A percentile compares a stretch with the other conserved stretches of the same genome.
These are phyloP conservation scores for Amyelois transitella DNA, from an alignment of 1,140 invertebrate genomes.

Conservation along the genomic window DNA sequence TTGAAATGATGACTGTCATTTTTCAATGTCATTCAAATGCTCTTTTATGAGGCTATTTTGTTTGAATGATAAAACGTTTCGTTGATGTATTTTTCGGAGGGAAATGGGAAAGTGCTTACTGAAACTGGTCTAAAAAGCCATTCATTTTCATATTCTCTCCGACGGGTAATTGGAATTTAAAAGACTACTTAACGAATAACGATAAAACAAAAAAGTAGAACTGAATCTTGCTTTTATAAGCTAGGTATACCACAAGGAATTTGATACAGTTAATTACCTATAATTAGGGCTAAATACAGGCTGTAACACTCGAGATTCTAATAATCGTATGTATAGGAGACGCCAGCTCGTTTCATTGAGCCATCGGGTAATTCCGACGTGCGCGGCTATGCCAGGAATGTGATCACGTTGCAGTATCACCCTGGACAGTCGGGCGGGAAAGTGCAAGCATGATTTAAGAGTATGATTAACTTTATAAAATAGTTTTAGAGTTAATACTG, in stretches of 20 bases:
- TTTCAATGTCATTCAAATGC: constrained; percentile 62
- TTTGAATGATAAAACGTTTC: constrained; percentile 35
- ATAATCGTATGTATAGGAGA: constrained; percentile 4
- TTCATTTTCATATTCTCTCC: too few species aligned
- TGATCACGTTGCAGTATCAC: constrained; percentile 33
- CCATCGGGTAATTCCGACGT: constrained; percentile 23
- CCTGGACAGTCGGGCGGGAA: constrained; percentile 20
- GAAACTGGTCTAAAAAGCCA: background rate
- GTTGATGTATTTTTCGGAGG: constrained; percentile 22
- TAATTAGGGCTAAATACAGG: too few species aligned
- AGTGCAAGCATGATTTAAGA: constrained; percentile 12
- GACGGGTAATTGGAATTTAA: too few species aligned
- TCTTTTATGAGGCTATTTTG: constrained; percentile 60
- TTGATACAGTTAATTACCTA: too few species aligned
- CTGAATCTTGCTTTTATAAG: too few species aligned
- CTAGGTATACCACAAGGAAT: too few species aligned
- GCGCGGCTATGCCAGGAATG: constrained; percentile 49
- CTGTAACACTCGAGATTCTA: background rate
- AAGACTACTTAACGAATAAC: too few species aligned
- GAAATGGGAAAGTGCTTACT: background rate
- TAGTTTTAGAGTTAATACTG: too few species aligned
- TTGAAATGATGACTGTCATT: constrained; percentile 68
- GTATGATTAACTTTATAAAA: too few species aligned
- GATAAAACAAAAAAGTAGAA: too few species aligned
- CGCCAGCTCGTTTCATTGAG: constrained; percentile 21